phyloP scores from a whole-genome alignment of 1,140 invertebrate genomes.

The Glossosoma conforme region DNA sequence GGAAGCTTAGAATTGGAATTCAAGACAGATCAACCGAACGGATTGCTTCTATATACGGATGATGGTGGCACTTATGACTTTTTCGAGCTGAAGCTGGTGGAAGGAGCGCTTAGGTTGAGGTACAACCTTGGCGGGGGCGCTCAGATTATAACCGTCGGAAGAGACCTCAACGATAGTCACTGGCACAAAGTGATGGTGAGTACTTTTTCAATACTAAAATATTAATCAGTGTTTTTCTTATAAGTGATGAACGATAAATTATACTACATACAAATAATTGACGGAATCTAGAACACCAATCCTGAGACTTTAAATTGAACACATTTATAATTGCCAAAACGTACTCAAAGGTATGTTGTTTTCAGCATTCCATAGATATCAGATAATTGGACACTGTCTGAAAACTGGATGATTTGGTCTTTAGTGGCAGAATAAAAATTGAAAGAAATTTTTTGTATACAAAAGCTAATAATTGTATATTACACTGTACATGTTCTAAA shows the following conservation, averaged over 20 bases:
- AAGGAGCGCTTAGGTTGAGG: conserved; percentile 78
- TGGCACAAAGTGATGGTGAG: conserved; percentile 83
- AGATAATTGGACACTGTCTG: no score
- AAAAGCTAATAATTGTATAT: no score
- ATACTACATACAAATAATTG: background rate
- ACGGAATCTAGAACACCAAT: background rate
- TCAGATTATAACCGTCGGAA: conserved; percentile 80
- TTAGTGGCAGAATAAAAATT: no score
- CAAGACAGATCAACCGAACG: conserved; percentile 85
- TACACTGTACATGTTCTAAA: no score
- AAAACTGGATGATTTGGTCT: no score
- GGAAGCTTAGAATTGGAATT: conserved; percentile 89
- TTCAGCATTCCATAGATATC: no score
- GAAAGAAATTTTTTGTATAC: no score
- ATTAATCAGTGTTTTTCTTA: no score
- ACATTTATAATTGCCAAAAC: no score
- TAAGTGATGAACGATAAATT: no score
- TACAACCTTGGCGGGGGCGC: conserved; percentile 84
- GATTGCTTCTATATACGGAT: conserved; percentile 85
- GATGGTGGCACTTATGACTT: conserved; percentile 93
- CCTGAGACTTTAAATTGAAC: no score
- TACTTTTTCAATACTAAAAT: background rate
- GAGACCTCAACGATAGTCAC: conserved; percentile 79
- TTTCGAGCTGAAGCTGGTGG: conserved; percentile 90
- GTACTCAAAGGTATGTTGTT: no score